Evolutionary conservation across 2,113 vertebrate genomes (phyloP).

Genomic region (Lathamus discolor): DNA sequence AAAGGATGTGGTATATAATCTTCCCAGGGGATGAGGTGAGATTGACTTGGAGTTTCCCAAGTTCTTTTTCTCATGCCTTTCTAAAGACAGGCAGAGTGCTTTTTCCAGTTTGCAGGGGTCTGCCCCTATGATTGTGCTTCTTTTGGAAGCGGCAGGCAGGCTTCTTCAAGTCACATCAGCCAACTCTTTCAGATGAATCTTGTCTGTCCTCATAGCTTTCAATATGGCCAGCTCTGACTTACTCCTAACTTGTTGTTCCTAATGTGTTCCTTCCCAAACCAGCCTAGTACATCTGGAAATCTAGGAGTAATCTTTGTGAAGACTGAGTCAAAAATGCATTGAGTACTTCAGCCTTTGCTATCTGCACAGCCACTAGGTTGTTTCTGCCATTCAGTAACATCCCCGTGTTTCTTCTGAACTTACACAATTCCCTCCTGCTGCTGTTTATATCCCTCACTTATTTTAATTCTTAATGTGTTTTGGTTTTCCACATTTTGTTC

Average conservation of each 20-base stretch:
- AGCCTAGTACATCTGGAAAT: not conserved
- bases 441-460: not conserved
- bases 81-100: not conserved
- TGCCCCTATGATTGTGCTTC: not conserved
- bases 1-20: constrained; percentile 3
- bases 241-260: not conserved
- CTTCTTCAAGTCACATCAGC: not conserved
- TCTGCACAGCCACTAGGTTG: not conserved
- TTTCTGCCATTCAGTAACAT: not conserved
- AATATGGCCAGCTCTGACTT: not conserved
- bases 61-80: not conserved
- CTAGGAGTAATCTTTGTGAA: not conserved
- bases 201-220: not conserved
- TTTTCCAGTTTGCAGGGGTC: not conserved
- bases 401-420: not conserved
- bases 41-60: not conserved
- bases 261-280: not conserved
- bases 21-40: not conserved
- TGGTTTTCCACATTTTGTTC: not conserved
- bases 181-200: not conserved
- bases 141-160: not conserved
- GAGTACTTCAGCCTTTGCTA: not conserved
- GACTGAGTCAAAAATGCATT: not conserved
- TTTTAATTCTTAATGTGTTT: not conserved
- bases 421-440: not conserved